Percentiles rank a stretch among this genome's conserved stretches.
Conservation (phyloP, 1,140 invertebrate genomes). For the Probaryconus sp. region DNA sequence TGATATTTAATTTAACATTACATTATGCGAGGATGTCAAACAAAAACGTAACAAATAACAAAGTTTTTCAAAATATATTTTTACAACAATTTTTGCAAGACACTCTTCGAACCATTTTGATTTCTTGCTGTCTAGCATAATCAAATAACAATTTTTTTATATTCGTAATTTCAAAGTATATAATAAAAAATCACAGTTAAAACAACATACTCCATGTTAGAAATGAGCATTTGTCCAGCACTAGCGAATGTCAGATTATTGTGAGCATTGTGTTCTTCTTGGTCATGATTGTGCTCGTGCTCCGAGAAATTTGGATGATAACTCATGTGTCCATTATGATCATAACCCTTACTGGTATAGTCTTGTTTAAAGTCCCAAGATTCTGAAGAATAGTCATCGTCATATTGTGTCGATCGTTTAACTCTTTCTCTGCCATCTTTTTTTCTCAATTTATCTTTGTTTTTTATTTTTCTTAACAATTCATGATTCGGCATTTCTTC, state of each 20-base stretch:
- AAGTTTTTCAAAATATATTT: too few species aligned
- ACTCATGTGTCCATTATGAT: conserved; percentile 52
- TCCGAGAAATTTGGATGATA: conserved; percentile 46
- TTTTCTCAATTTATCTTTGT: neutral
- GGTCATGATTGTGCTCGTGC: neutral
- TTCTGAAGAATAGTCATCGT: conserved; percentile 47
- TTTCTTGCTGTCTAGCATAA: neutral
- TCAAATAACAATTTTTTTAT: neutral
- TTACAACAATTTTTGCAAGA: too few species aligned
- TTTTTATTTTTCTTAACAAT: conserved; percentile 10
- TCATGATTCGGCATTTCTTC: conserved; percentile 72
- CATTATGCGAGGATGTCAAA: too few species aligned
- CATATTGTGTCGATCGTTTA: conserved; percentile 69
- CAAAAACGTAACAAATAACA: too few species aligned
- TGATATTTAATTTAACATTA: too few species aligned
- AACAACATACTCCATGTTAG: conserved; percentile 67
- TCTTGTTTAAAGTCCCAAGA: conserved; percentile 45
- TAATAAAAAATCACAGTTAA: conserved; percentile 67
- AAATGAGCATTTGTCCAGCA: conserved; percentile 64
- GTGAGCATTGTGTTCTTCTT: conserved; percentile 37
- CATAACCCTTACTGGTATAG: conserved; percentile 32
- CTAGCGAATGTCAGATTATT: conserved; percentile 57
- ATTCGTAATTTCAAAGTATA: conserved; percentile 63
- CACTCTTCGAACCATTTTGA: too few species aligned
- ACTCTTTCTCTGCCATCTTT: conserved; percentile 58